Percentiles rank a stretch among this genome's conserved stretches.
These are phyloP conservation scores for Danio choprae DNA, from an alignment of 2,797 vertebrate species.

Conservation along the genomic window DNA sequence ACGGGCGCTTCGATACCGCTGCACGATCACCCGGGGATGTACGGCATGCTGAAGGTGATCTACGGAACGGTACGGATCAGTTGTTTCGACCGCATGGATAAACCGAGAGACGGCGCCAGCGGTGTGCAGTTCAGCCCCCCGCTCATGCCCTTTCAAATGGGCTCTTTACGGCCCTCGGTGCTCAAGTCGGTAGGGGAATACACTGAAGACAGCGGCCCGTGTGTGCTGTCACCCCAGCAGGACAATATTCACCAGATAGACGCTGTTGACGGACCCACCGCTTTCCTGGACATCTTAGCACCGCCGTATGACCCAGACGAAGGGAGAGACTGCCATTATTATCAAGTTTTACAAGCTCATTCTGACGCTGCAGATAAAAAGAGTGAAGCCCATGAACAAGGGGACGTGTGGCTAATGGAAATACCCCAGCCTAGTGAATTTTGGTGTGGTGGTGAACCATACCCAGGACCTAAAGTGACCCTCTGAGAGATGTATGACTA, in stretches of 20 bases:
- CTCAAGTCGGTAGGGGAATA: slow-evolving; percentile 83
- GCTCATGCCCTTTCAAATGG: slow-evolving; percentile 68
- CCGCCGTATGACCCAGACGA: slow-evolving; percentile 94
- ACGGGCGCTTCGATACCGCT: slow-evolving; percentile 90
- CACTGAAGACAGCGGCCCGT: slow-evolving; percentile 83
- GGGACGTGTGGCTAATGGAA: slow-evolving; percentile 89
- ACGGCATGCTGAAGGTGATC: slow-evolving; percentile 91
- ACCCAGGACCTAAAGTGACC: slow-evolving; percentile 88
- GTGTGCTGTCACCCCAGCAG: slow-evolving; percentile 84
- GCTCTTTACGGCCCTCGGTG: slow-evolving; percentile 75
- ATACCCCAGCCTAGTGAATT: slow-evolving; percentile 89
- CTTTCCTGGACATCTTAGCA: slow-evolving; percentile 94
- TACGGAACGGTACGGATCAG: slow-evolving; percentile 91
- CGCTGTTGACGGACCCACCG: slow-evolving; percentile 91
- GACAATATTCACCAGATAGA: slow-evolving; percentile 96
- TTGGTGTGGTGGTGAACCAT: slow-evolving; percentile 93
- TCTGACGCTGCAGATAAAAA: slow-evolving; percentile 55
- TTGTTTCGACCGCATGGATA: slow-evolving; percentile 87
- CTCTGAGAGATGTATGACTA: slow-evolving; percentile 72
- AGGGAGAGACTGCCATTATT: slow-evolving; percentile 95
- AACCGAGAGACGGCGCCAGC: slow-evolving; percentile 40
- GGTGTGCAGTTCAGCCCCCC: slow-evolving; percentile 64
- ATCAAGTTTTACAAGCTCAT: slow-evolving; percentile 77
- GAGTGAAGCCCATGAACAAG: slow-evolving; percentile 64
- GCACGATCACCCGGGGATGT: slow-evolving; percentile 96